Conservation (phyloP, 2,888 invertebrate species). For the Liopterus haemorrhoidalis region DNA sequence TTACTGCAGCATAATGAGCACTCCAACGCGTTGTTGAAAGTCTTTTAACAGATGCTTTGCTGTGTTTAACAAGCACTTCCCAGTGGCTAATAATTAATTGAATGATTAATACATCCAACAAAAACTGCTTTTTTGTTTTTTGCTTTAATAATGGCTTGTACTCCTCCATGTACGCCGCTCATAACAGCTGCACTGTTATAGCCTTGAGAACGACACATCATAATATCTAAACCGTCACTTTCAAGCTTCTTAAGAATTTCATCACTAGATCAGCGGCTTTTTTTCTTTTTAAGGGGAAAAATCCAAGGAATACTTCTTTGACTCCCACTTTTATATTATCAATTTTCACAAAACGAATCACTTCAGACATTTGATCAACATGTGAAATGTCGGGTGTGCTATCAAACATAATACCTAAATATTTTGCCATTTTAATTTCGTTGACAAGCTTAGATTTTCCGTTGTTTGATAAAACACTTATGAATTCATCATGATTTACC, state of each 20-base stretch:
- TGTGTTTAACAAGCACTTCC: conserved; percentile 22
- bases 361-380: conserved; percentile 20
- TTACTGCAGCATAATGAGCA: too few relatives aligned
- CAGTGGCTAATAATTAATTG: too few relatives aligned
- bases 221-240: conserved; percentile 2
- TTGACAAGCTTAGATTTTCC: conserved; percentile 19
- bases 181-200: conserved; percentile 3
- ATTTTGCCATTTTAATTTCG: conserved; percentile 24
- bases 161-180: conserved; percentile 6
- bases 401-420: too few relatives aligned
- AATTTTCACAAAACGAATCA: too few relatives aligned
- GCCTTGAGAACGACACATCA: conserved; percentile 4
- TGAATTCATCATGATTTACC: conserved; percentile 17
- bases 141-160: too few relatives aligned
- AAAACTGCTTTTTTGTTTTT: conserved; percentile 21
- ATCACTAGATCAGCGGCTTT: conserved; percentile 1
- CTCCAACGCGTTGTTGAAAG: too few relatives aligned
- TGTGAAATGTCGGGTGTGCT: conserved; percentile 21
- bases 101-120: too few relatives aligned
- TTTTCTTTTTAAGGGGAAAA: conserved; percentile 14
- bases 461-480: conserved; percentile 10
- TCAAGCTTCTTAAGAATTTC: conserved; percentile 9
- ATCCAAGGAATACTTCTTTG: conserved; percentile 21
- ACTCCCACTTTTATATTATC: conserved; percentile 20
- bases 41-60: too few relatives aligned